These are phyloP conservation scores for Brachirus orientalis DNA, from an alignment of 2,113 vertebrate species.

Conservation along the genomic window DNA sequence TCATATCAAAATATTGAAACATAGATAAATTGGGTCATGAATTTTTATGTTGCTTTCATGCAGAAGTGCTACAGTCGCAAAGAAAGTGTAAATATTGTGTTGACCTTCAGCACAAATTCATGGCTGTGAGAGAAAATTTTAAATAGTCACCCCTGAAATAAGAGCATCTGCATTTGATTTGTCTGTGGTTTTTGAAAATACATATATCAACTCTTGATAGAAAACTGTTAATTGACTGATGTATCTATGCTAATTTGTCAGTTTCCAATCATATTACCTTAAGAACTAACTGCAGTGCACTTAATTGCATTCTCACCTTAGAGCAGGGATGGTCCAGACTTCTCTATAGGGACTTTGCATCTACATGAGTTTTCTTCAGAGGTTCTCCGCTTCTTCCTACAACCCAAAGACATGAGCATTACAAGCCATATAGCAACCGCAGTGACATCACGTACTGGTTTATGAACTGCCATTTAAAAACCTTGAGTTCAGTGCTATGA, in stretches of 20 bases:
- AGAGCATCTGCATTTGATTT: conserved; percentile 1
- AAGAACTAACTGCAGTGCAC: neutral
- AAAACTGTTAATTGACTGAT: neutral
- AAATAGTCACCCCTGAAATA: neutral
- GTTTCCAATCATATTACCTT: neutral
- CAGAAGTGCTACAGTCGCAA: neutral
- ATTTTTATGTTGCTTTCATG: conserved; percentile 5
- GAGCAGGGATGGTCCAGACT: too few relatives aligned
- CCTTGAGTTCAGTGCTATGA: too few relatives aligned
- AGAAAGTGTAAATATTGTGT: neutral
- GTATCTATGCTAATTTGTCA: neutral
- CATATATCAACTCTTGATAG: too few relatives aligned
- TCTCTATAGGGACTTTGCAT: too few relatives aligned
- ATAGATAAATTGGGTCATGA: neutral
- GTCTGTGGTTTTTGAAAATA: too few relatives aligned
- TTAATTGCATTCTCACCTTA: neutral
- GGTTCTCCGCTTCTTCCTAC: too few relatives aligned
- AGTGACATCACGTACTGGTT: too few relatives aligned
- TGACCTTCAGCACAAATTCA: neutral
- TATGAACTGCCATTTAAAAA: too few relatives aligned
- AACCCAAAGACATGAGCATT: too few relatives aligned
- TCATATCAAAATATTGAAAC: conserved; percentile 6
- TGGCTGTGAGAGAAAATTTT: neutral
- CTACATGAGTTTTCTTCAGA: too few relatives aligned
- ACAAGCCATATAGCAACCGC: too few relatives aligned